Conservation (phyloP, 1,140 invertebrate species). For the Caenorhabditis remanei region DNA sequence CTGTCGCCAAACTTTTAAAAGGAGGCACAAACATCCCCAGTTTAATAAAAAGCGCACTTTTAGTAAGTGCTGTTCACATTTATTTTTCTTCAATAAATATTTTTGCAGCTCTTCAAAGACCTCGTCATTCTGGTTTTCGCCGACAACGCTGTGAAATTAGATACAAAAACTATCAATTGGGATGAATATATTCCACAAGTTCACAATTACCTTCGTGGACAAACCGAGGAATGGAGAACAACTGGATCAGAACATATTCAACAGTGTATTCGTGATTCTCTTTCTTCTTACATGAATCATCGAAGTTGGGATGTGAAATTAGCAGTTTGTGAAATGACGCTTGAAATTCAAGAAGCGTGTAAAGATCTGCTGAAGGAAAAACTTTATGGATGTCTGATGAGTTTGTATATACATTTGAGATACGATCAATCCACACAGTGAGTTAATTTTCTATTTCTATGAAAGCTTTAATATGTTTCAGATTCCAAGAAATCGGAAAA, state of each 20-base stretch:
- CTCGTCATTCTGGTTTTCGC: background rate
- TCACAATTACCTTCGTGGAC: background rate
- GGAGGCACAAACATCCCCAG: too few species aligned
- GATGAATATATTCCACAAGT: background rate
- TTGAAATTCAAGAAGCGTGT: background rate
- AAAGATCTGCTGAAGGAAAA: background rate
- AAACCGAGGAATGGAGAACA: constrained; percentile 7
- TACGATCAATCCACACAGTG: background rate
- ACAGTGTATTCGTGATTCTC: background rate
- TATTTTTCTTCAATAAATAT: background rate
- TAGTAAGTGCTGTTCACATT: background rate
- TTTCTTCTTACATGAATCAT: background rate
- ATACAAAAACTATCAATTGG: background rate
- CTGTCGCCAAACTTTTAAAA: background rate
- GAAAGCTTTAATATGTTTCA: background rate
- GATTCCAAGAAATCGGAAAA: background rate
- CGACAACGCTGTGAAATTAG: background rate
- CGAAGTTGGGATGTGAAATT: background rate
- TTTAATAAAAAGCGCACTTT: background rate
- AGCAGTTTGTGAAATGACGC: background rate
- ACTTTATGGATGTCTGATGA: background rate
- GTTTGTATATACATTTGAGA: background rate
- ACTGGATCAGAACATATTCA: background rate
- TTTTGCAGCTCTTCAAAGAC: constrained; percentile 19
- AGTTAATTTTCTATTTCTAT: background rate